Evolutionary conservation across 2,797 vertebrate genomes (phyloP), one percentile per base, ranked within the genome.

Genomic region (Amblyraja radiata): DNA sequence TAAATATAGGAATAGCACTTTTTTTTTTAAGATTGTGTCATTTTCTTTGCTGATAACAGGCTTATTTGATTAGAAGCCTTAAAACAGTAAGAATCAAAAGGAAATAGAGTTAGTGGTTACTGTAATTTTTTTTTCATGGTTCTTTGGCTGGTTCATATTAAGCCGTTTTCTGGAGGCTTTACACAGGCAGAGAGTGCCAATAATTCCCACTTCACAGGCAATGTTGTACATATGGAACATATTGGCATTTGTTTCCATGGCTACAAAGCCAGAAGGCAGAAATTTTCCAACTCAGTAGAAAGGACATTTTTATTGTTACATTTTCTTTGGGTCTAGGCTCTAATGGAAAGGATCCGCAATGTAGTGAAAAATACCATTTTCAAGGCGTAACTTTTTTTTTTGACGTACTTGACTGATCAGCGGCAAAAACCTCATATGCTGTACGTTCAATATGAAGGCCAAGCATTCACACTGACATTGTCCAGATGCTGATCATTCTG

Each of bases 401-500:
- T 76, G 46, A 58, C 68, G n/a, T n/a, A 74, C 21, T 13, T 74
- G 13, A 73, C 21, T 74, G 71, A 74, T 73, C 90, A 92, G 76
- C 54, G 90, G 23, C 39, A 76, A 71, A 7, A 28, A 5, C 71
- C 39, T 54, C 46, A 76, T 36, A 92, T 74, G 90, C 39, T 54
- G 36, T 54, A 73, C 96, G 96, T 96, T 96, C 96, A 95, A 95
- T 95, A 95, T 95, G 96, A 96, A 95, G 94, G 93, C 95, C 94
- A 96, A 96, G 95, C 95, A 96, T 97, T 96, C 95, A 95, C 95
- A 94, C 95, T 96, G 96, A 96, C 96, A 97, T 96, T 95, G 96
- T 96, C 96, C 96, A 97, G 96, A 97, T 97, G 97, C 97, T 96
- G 95, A 96, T 94, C 95, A 96, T 96, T 96, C 96, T 97, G 96